Evolutionary conservation across 30 jellyfish, hydroid and myxozoan species (phyloP), one percentile per base, ranked within the genome.

Genomic region (Chrysaora quinquecirrha): DNA sequence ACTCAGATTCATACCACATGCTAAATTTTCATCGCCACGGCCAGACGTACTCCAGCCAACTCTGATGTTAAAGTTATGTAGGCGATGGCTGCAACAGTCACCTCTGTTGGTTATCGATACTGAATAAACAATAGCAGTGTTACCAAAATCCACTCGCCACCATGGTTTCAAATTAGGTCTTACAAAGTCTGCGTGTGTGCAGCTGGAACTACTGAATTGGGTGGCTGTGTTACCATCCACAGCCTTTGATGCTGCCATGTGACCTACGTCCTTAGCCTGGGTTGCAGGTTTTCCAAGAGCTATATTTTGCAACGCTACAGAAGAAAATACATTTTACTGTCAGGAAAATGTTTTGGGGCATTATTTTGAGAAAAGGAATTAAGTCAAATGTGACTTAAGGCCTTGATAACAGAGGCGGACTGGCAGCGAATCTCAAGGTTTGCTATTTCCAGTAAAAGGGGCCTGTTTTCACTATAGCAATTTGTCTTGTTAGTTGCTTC

Each of bases 101-200:
- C 88, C 88, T 32, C 89, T 62, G 63, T 78, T 78, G 23, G 89
- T 78, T 49, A 78, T 62, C 60, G 46, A 20, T 34, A 78, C 34
- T 62, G 89, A 33, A 43, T 78, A 65, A 7, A 78, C 81, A 0
- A 62, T 14, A 20, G 89, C 89, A 20, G 75, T 78, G 23, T 43
- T 21, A 12, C 89, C 89, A 43, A 78, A 78, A 30, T 78, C 89
- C 32, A 78, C 89, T 23, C 80, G 52, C 89, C 89, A 78, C 89
- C 89, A 78, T 16, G 73, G 73, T 47, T 61, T 1, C n/a, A n/a
- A n/a, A n/a, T n/a, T n/a, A 9, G 74, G 38, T 6, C 25, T 9
- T 10, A 71, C 62, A 33, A 71, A 60, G 50, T 4, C 14, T 14
- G 80, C 43, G 48, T 78, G 89, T 21, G 89, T 32, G 78, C 89